Conservation (phyloP, 53 echinoderm and acorn worm species). For the Hippasteria phrygiana region DNA sequence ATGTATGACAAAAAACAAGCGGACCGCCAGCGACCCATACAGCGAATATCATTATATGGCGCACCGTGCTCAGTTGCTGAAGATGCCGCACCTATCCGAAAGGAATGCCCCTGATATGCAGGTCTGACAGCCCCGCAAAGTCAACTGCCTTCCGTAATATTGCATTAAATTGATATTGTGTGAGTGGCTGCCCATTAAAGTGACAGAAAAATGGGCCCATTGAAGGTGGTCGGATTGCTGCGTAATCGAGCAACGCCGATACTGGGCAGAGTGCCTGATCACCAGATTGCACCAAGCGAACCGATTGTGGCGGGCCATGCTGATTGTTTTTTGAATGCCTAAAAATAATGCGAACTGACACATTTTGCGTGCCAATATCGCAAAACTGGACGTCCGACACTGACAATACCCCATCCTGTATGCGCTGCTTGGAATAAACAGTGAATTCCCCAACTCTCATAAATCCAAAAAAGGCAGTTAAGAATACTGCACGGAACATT, state of each 20-base stretch:
- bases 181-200: slow-evolving; percentile 13
- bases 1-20: slow-evolving; percentile 1
- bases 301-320: not conserved
- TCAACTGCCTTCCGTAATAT: not conserved
- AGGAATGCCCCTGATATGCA: slow-evolving; percentile 1
- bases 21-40: slow-evolving; percentile 1
- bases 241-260: not conserved
- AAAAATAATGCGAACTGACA: not conserved
- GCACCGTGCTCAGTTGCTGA: not conserved
- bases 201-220: slow-evolving; percentile 19
- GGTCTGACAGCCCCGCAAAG: not conserved
- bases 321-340: slow-evolving; percentile 1
- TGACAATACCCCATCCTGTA: not conserved
- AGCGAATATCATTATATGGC: not conserved
- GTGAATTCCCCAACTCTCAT: slow-evolving; percentile 4
- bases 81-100: slow-evolving; percentile 1
- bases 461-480: slow-evolving; percentile 8
- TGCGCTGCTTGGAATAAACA: not conserved
- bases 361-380: too few relatives aligned
- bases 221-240: not conserved
- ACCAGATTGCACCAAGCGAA: not conserved
- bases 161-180: not conserved
- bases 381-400: slow-evolving; percentile 8
- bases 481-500: slow-evolving; percentile 2
- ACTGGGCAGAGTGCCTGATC: not conserved